A percentile compares a stretch with the other conserved stretches of the same genome.
Evolutionary conservation across 2,113 vertebrate genomes (phyloP).

Genomic region (Calyptommatus sinebrachiatus): DNA sequence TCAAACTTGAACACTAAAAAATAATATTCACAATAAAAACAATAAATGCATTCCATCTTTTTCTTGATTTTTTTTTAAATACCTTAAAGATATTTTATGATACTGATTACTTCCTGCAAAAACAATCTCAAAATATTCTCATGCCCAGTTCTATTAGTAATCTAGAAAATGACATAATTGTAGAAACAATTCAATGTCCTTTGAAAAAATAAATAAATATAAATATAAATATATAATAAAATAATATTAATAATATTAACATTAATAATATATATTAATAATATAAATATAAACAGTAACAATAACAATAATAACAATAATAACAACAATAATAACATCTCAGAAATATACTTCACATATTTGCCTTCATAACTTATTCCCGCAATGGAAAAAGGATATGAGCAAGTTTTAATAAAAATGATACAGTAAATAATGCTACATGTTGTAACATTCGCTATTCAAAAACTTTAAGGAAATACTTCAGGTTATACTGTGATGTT

Average conservation of each 20-base stretch:
- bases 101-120: not conserved
- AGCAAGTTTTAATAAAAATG: not conserved
- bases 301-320: too few relatives aligned
- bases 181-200: not conserved
- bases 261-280: too few relatives aligned
- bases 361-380: not conserved
- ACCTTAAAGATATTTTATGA: too few relatives aligned
- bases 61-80: not conserved
- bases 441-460: not conserved
- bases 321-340: too few relatives aligned
- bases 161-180: not conserved
- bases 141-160: too few relatives aligned
- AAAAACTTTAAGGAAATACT: too few relatives aligned
- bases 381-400: not conserved
- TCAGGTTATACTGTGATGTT: too few relatives aligned
- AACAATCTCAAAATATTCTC: not conserved
- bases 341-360: not conserved
- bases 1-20: not conserved
- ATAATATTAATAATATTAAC: too few relatives aligned
- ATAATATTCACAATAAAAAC: not conserved
- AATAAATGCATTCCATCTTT: not conserved
- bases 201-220: not conserved
- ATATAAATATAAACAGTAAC: too few relatives aligned
- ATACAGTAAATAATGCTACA: not conserved
- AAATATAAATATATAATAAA: too few relatives aligned